Base-by-base conservation (phyloP, 2,888 invertebrate species). In the Agrochola lychnidis region DNA sequence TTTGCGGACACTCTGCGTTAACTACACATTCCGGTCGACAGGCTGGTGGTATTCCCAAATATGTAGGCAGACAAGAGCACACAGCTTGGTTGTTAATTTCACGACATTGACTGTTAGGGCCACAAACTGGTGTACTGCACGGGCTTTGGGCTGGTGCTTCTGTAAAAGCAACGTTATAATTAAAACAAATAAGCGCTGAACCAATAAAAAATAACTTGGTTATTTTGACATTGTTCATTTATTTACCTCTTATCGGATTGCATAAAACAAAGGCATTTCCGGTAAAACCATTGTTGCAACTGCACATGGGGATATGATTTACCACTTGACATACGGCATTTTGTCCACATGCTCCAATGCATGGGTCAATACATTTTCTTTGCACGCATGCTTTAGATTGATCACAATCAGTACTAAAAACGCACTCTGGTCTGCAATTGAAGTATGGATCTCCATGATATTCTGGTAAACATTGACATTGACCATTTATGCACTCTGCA, bases 391-490 rank as follows among this genome's bases (percentile, higher is more conserved):
- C 98, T 88, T 97, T 97, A 87, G 97, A 95, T 78, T 97, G 93
- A 0, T 97, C 94, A 91, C 98, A 98, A 85, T 98, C 98, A 3
- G 97, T 97, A 92, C 98, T 98, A 70, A 97, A 97, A 36, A 98
- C 97, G 93, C 98, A 98, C 94, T 98, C 98, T 1, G 98, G 98
- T 76, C 98, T 97, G 90, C 98, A 98, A 76, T 97, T 97, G 73
- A 97, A 96, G 90, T 97, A 98, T 30, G 98, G 98, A 92, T 98
- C 98, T 22, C 98, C 98, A 81, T 97, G 97, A 92, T 97, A 98
- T 90, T 98, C 98, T 2, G 97, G 95, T 79, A 98, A 94, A 91
- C 98, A 98, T 70, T 97, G 97, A 91, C 98, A 98, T 81, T 97
- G 95, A 12, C 98, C 98, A 89, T 97, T 97, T 63, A 97, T 91